A percentile compares a stretch with the other conserved stretches of the same genome.
These are phyloP conservation scores for Trachelus stipa DNA, from an alignment of 2,888 invertebrate species.

Conservation along the genomic window DNA sequence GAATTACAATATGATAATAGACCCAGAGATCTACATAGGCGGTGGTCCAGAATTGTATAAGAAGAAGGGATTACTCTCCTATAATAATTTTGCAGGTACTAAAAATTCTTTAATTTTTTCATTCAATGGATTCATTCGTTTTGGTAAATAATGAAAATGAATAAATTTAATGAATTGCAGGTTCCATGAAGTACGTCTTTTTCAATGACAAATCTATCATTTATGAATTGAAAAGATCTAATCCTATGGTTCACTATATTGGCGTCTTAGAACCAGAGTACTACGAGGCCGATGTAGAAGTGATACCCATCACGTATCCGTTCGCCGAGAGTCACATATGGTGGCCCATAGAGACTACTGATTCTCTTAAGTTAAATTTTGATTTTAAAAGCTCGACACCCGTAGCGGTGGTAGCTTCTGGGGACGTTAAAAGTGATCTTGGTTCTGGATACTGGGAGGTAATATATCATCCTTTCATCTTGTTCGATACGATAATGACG, in stretches of 20 bases:
- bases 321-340: conserved; percentile 91
- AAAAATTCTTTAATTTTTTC: background rate
- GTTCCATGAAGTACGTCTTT: conserved; percentile 91
- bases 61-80: conserved; percentile 83
- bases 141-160: background rate
- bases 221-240: conserved; percentile 86
- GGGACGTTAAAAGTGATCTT: conserved; percentile 79
- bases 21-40: conserved; percentile 94
- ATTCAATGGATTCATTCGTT: background rate
- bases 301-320: conserved; percentile 91
- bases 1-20: conserved; percentile 83
- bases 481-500: background rate
- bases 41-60: conserved; percentile 88
- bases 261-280: conserved; percentile 85
- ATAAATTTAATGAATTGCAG: conserved; percentile 70
- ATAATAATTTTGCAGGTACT: conserved; percentile 81
- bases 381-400: conserved; percentile 88
- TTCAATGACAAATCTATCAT: conserved; percentile 93
- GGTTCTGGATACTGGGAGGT: conserved; percentile 91
- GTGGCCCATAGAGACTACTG: conserved; percentile 84
- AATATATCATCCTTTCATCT: conserved; percentile 47
- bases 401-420: conserved; percentile 87
- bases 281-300: conserved; percentile 84
- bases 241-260: conserved; percentile 87
- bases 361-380: conserved; percentile 82